Conservation (phyloP, 2,888 invertebrate species). For the Oegoconia quadripuncta region DNA sequence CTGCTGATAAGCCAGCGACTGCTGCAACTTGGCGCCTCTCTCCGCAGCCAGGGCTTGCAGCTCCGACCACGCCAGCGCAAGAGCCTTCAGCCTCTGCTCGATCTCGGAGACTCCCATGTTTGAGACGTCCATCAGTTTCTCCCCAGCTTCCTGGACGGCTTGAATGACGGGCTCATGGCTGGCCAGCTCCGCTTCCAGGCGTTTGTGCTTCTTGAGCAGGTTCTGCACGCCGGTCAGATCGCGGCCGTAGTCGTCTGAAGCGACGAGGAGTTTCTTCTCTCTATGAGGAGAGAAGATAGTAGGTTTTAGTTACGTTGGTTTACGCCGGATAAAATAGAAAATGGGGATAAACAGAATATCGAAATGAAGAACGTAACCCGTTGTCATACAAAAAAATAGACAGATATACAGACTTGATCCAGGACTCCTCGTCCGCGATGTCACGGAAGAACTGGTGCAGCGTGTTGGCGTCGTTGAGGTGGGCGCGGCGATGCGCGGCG, state of each 20-base stretch:
- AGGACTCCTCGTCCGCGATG: slow-evolving; percentile 99
- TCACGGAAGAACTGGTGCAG: slow-evolving; percentile 99
- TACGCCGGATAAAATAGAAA: too few relatives aligned
- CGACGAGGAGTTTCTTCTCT: slow-evolving; percentile 98
- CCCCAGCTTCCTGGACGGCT: slow-evolving; percentile 86
- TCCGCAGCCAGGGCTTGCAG: slow-evolving; percentile 92
- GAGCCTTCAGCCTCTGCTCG: slow-evolving; percentile 88
- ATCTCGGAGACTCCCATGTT: slow-evolving; percentile 95
- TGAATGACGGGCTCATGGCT: slow-evolving; percentile 98
- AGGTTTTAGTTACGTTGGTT: too few relatives aligned
- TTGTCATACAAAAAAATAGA: too few relatives aligned
- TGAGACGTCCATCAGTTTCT: slow-evolving; percentile 95
- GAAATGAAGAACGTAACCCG: too few relatives aligned
- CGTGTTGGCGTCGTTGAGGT: slow-evolving; percentile 97
- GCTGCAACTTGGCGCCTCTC: slow-evolving; percentile 95
- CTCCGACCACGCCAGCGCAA: slow-evolving; percentile 95
- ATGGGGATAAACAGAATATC: too few relatives aligned
- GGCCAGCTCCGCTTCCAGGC: slow-evolving; percentile 98
- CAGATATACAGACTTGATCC: slow-evolving; percentile 88
- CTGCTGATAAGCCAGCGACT: slow-evolving; percentile 98
- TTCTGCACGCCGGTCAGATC: slow-evolving; percentile 99
- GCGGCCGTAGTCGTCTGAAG: slow-evolving; percentile 98
- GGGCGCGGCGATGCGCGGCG: slow-evolving; percentile 93
- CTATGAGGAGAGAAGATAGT: slow-evolving; percentile 48
- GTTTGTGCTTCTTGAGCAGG: slow-evolving; percentile 98